phyloP scores from a whole-genome alignment of 2,113 vertebrate species.

The Microtus richardsoni region DNA sequence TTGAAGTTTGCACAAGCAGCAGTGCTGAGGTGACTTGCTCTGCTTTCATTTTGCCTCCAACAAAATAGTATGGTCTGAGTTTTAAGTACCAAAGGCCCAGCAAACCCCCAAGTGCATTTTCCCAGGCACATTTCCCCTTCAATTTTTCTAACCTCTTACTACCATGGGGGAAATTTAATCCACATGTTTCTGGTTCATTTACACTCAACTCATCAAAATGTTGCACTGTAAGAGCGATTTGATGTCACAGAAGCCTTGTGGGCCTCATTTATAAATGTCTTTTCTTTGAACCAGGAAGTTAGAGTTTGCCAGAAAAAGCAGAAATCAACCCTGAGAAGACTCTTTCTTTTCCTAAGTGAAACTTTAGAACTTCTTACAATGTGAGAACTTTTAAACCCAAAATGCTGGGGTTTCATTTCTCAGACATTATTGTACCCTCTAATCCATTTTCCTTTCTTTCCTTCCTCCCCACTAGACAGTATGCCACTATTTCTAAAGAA shows the following conservation, averaged over 20 bases:
- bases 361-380: conserved; percentile 78
- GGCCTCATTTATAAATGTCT: conserved; percentile 77
- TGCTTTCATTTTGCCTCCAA: conserved; percentile 38
- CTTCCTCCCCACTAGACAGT: conserved; percentile 59
- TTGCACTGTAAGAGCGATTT: conserved; percentile 67
- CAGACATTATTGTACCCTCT: conserved; percentile 50
- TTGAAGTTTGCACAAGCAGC: background rate
- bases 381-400: conserved; percentile 74
- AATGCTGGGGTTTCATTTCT: conserved; percentile 65
- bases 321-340: conserved; percentile 71
- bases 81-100: conserved; percentile 40
- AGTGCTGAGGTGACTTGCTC: background rate
- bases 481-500: conserved; percentile 64
- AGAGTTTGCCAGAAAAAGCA: conserved; percentile 80
- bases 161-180: conserved; percentile 78
- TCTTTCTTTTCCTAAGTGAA: conserved; percentile 78
- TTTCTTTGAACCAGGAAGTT: conserved; percentile 81
- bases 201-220: conserved; percentile 79
- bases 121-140: conserved; percentile 42
- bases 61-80: conserved; percentile 40
- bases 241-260: conserved; percentile 78
- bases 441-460: conserved; percentile 68
- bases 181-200: conserved; percentile 82
- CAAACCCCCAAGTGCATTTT: conserved; percentile 68
- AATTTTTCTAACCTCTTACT: conserved; percentile 79